These are phyloP conservation scores for Melanostoma scalare DNA, from an alignment of 2,888 invertebrate species.

Conservation along the genomic window DNA sequence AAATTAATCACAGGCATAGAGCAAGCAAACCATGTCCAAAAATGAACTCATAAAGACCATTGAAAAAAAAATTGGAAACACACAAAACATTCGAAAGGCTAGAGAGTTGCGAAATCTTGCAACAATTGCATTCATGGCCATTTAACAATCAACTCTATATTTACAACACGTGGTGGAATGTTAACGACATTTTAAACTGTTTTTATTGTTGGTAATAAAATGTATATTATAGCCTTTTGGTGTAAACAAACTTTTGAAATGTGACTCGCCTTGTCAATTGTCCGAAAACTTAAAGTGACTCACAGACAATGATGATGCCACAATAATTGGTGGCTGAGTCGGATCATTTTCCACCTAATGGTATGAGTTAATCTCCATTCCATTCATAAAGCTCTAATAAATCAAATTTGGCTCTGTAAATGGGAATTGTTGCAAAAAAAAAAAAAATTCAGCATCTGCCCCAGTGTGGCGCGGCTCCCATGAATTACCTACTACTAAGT, in stretches of 20 bases:
- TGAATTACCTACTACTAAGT: conserved; percentile 32
- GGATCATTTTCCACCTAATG: conserved; percentile 12
- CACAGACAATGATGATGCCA: conserved; percentile 22
- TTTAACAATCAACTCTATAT: conserved; percentile 8
- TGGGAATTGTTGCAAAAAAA: background rate
- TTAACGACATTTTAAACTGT: conserved; percentile 14
- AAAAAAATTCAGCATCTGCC: conserved; percentile 30
- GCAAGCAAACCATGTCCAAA: background rate
- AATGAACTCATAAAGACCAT: background rate
- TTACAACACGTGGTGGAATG: conserved; percentile 39
- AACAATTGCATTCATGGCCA: conserved; percentile 45
- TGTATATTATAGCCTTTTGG: conserved; percentile 18
- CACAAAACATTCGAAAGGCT: background rate
- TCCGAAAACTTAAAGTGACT: conserved; percentile 29
- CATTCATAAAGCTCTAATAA: conserved; percentile 49
- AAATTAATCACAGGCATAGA: conserved; percentile 34
- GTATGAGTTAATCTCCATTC: conserved; percentile 4
- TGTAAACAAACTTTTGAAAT: conserved; percentile 11
- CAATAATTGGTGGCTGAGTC: conserved; percentile 11
- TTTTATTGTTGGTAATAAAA: conserved; percentile 23
- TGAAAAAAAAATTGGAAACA: no score
- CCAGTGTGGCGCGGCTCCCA: conserved; percentile 1
- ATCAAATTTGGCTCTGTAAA: conserved; percentile 24
- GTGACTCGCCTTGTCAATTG: conserved; percentile 2
- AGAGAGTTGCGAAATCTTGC: conserved; percentile 10